Evolutionary conservation across 1,140 invertebrate species (phyloP).

Genomic region (Atta texana): DNA sequence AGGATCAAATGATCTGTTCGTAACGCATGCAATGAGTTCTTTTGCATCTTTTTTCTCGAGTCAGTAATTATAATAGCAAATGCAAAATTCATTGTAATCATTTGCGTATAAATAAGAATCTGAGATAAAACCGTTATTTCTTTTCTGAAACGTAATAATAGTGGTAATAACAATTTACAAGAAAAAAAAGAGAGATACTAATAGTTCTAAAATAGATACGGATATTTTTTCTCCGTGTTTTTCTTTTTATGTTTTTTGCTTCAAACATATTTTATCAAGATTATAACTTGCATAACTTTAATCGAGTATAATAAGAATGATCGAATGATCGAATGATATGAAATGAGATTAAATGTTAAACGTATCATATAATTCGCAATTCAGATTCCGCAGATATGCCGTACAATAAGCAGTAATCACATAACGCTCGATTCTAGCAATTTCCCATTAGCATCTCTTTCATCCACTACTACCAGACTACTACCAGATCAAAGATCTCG

Average conservation of each 20-base stretch:
- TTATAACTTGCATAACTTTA: not conserved
- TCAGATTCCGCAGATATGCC: not conserved
- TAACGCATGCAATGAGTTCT: not conserved
- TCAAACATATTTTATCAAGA: not conserved
- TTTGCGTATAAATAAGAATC: slow-evolving; percentile 4
- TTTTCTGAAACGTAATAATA: slow-evolving; percentile 1
- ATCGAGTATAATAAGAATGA: too few species aligned
- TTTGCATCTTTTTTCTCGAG: not conserved
- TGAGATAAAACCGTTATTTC: not conserved
- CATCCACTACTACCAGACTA: not conserved
- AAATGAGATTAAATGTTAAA: not conserved
- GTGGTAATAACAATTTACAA: not conserved
- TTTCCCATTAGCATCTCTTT: not conserved
- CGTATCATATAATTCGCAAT: not conserved
- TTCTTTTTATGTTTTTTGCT: too few species aligned
- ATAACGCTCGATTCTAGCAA: not conserved
- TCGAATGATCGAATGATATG: too few species aligned
- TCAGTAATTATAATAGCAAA: not conserved
- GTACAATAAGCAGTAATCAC: not conserved
- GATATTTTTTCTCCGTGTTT: not conserved
- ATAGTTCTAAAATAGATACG: not conserved
- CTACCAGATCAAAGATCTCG: not conserved
- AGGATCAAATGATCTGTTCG: slow-evolving; percentile 54
- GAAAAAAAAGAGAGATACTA: not conserved
- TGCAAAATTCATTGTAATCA: not conserved